Base-by-base conservation (phyloP, 2,888 invertebrate genomes). In the Lasius fuliginosus region DNA sequence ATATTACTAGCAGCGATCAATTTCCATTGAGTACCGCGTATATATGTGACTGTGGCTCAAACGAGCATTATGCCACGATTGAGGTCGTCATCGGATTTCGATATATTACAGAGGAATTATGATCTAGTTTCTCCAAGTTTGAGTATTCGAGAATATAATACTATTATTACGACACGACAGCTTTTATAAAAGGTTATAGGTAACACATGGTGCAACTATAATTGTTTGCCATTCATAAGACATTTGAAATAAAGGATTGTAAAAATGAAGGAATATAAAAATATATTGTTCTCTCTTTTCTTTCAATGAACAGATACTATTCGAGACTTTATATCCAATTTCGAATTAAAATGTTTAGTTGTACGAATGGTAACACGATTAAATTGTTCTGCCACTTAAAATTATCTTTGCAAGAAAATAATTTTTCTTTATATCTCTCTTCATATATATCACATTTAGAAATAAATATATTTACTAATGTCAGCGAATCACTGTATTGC, bases 1-100 rank as follows among this genome's bases (percentile, higher is more conserved):
- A 53, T 30, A 67, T 58, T 84, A 82, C 79, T 82, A 71, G 75
- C 82, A 33, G 3, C 40, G n/a, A 65, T 77, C 33, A 62, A 67
- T 83, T 40, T 83, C 15, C 36, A 49, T 81, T 69, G 67, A 56
- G 40, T 83, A 77, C 18, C 33, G 58, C 27, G 23, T 11, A 30
- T 58, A 49, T 15, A 56, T 33, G 76, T 76, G 75, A 82, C 42
- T 74, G 79, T 67, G 79, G 74, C 83, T 81, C 64, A 76, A 87
- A 87, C 40, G 46, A 18, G 53, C 46, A 56, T 84, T 84, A 87
- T 67, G 62, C 60, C 60, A 18, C 60, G 82, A 87, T 89, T 56
- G 58, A 88, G 87, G 83, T 69, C 82, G 67, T 79, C 74, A 88
- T 89, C 85, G 88, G 86, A 88, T 86, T 88, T 88, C 88, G 74